A percentile compares a stretch with the other conserved stretches of the same genome.
Evolutionary conservation across 92 coral and sea anemone species (phyloP).

Genomic region (Phenganax stokvisi): DNA sequence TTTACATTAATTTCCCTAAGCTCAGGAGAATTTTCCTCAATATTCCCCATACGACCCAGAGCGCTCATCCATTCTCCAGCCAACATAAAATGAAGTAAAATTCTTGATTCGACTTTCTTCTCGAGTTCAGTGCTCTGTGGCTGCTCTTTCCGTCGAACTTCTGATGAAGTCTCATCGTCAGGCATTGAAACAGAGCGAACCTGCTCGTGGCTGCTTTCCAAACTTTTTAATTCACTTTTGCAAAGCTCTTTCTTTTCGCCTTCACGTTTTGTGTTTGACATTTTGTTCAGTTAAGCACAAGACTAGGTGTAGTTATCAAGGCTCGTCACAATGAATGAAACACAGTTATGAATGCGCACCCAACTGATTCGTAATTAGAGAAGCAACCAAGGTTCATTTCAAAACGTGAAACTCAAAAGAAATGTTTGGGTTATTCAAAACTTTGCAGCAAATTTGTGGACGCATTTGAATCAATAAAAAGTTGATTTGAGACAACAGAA

Average conservation of each 20-base stretch:
- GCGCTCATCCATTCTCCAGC: conserved; percentile 32
- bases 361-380: neutral
- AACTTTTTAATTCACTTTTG: neutral
- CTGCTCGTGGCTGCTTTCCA: conserved; percentile 1
- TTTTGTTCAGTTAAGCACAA: conserved; percentile 9
- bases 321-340: neutral
- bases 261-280: conserved; percentile 7
- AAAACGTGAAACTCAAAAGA: neutral
- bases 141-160: neutral
- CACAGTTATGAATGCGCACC: neutral
- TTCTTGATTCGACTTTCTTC: neutral
- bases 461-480: conserved; percentile 16
- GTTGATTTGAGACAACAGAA: conserved; percentile 8
- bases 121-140: conserved; percentile 10
- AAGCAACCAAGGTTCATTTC: neutral
- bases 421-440: neutral
- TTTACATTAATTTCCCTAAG: conserved; percentile 22
- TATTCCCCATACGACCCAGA: neutral
- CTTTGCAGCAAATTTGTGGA: neutral
- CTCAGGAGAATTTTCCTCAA: conserved; percentile 13
- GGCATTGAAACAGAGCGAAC: conserved; percentile 33
- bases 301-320: neutral
- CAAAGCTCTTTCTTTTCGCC: neutral
- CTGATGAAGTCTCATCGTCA: neutral
- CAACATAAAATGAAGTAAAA: conserved; percentile 11